Base-by-base conservation (phyloP, 2,113 vertebrate species). In the Oncorhynchus mykiss region DNA sequence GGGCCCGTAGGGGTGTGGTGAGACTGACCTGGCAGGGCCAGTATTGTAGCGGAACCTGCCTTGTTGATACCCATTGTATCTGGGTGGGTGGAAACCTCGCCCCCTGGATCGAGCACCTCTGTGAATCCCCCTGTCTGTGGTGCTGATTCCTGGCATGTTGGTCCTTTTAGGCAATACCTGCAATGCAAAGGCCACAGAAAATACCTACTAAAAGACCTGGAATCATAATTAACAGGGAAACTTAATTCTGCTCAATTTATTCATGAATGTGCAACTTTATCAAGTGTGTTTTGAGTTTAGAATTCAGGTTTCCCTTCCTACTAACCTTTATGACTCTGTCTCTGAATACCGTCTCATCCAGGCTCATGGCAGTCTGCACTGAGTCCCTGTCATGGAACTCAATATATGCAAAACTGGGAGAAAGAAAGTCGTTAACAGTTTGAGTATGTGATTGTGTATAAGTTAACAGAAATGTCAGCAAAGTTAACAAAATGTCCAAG, bases 131-230 rank as follows among this genome's bases (percentile, higher is more conserved):
- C 94, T 83, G 91, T 96, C 95, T 0, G 96, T 97, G 67, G 91
- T 94, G 91, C 96, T 96, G 90, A 97, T 96, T 3, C 97, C 96
- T 0, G 97, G 96, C 89, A 96, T 91, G 82, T 96, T 97, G 79
- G 97, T 97, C 79, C 96, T 96, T 87, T 98, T 97, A 2, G 97
- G 96, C 79, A 95, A 82, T 51, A 99, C 97, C 97, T 98, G 85
- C 24, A 77, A 24, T 22, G 24, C 14, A 70, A 57, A 64, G 72
- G n/a, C 1, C 27, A 54, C 34, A 73, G 34, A 25, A 59, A 60
- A 4, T 82, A 0, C 45, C 14, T 24, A 20, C 34, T 34, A 34
- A 34, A 34, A 51, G 18, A 39, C 25, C 67, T 60, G 16, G 13
- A 54, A 51, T 45, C 39, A 34, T 34, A 34, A 34, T 54, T 54